Conservation (phyloP, 2,113 vertebrate genomes). For the Cyrtonyx montezumae region DNA sequence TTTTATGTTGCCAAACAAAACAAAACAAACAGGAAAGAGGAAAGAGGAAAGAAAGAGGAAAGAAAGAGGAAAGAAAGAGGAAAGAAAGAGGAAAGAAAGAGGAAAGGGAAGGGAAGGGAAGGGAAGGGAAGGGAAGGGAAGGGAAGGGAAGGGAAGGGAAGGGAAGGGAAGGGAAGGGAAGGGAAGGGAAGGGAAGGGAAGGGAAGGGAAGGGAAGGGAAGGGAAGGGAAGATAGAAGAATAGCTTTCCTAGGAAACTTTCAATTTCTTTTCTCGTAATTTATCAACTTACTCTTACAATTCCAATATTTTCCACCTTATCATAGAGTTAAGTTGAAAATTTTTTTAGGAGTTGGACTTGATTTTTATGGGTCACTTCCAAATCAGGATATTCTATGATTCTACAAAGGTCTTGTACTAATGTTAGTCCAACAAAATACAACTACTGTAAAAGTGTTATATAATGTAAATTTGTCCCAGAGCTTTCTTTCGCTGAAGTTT, state of each 20-base stretch:
- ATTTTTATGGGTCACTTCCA: too few relatives aligned
- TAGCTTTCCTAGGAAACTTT: not conserved
- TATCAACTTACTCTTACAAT: not conserved
- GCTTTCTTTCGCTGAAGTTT: not conserved
- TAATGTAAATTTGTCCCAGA: not conserved
- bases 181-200: not conserved
- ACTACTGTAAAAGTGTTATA: not conserved
- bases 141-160: not conserved
- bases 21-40: not conserved
- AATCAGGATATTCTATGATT: not conserved
- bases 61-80: not conserved
- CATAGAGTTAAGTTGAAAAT: not conserved
- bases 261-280: not conserved
- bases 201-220: not conserved
- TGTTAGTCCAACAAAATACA: not conserved
- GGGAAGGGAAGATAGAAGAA: not conserved
- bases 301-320: not conserved
- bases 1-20: not conserved
- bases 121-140: too few relatives aligned
- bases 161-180: too few relatives aligned
- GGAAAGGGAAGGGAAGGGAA: not conserved
- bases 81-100: not conserved
- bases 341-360: not conserved
- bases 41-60: not conserved
- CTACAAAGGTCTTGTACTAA: not conserved